Conservation (phyloP, 2,113 vertebrate species). For the Pseudorectes ferrugineus region DNA sequence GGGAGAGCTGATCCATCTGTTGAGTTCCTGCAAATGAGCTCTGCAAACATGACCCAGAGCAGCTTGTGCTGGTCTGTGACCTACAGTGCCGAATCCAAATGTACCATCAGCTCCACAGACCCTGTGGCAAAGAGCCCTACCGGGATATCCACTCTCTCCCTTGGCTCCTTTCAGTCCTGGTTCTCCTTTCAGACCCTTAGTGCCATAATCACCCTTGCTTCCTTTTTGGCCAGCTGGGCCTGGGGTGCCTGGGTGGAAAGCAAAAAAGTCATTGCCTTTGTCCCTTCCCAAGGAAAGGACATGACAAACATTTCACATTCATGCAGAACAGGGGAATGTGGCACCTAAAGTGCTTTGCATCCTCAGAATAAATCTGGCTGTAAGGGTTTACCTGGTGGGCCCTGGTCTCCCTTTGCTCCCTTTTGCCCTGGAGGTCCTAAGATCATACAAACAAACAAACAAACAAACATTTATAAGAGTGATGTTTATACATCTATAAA, state of each 20-base stretch:
- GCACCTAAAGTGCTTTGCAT: not conserved
- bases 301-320: not conserved
- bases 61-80: not conserved
- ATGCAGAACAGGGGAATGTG: not conserved
- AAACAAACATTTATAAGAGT: not conserved
- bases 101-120: not conserved
- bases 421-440: slow-evolving; percentile 65
- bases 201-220: not conserved
- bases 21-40: not conserved
- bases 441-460: not conserved
- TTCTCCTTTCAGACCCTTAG: not conserved
- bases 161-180: slow-evolving; percentile 30
- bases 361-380: not conserved
- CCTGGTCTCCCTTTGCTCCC: slow-evolving; percentile 65
- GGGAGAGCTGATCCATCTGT: not conserved
- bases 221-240: not conserved
- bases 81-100: not conserved
- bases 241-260: not conserved
- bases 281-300: not conserved
- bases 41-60: not conserved
- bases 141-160: not conserved
- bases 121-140: not conserved
- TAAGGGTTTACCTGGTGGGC: slow-evolving; percentile 51
- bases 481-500: slow-evolving; percentile 33
- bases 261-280: not conserved